These are phyloP conservation scores for Brachypalpus laphriformis DNA, from an alignment of 2,888 invertebrate genomes.

Conservation along the genomic window DNA sequence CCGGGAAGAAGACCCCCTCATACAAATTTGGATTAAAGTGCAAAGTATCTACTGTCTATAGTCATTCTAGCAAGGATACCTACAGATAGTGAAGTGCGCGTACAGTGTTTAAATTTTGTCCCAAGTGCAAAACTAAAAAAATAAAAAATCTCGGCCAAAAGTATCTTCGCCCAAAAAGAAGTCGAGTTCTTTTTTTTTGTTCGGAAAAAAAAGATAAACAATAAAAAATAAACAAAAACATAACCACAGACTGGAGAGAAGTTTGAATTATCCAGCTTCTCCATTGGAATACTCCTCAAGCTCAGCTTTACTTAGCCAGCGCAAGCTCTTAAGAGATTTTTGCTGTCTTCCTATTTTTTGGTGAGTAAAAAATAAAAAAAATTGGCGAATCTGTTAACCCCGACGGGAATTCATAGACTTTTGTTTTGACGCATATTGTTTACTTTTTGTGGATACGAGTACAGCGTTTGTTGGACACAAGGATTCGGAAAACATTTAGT, in stretches of 20 bases:
- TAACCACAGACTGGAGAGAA: slow-evolving; percentile 1
- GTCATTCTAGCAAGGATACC: slow-evolving; percentile 26
- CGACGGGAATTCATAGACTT: not conserved
- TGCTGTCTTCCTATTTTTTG: slow-evolving; percentile 28
- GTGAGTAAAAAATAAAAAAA: slow-evolving; percentile 19
- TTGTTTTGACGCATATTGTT: not conserved
- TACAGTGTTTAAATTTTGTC: slow-evolving; percentile 20
- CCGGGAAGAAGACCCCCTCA: slow-evolving; percentile 9
- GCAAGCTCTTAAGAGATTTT: slow-evolving; percentile 20
- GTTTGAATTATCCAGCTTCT: not conserved
- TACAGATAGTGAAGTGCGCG: slow-evolving; percentile 36
- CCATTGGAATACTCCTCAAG: slow-evolving; percentile 45
- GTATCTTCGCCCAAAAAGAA: not conserved
- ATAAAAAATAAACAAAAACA: not conserved
- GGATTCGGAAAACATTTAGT: no score
- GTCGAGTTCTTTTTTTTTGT: not conserved
- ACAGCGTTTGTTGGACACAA: no score
- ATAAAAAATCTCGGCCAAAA: slow-evolving; percentile 4
- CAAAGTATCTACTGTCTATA: not conserved
- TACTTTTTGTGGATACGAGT: not conserved
- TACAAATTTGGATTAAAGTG: slow-evolving; percentile 66
- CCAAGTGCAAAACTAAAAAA: slow-evolving; percentile 2
- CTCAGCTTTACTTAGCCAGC: not conserved
- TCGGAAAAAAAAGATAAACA: slow-evolving; percentile 3
- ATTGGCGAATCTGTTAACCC: not conserved